Evolutionary conservation across 2,797 vertebrate species (phyloP), one percentile per base, ranked within the genome.

Genomic region (Vespertilio murinus): DNA sequence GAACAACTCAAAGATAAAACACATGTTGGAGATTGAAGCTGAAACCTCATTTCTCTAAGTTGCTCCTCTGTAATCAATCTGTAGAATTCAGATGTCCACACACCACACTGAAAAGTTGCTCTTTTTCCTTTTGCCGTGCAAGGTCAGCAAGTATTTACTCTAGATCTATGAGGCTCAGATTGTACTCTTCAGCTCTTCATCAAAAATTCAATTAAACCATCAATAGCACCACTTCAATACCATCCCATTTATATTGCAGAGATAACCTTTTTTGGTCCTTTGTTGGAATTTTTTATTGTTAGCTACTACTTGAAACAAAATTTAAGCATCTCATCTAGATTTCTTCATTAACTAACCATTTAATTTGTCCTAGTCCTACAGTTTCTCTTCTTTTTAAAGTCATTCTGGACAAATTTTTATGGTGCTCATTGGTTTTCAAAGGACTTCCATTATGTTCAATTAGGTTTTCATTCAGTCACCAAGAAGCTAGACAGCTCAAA

Each of bases 1-100:
- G 70, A 93, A 81, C 42, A 78, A 95, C 82, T 77, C 90, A 90
- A 93, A 89, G 75, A 87, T 69, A 93, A 96, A 91, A 92, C 49
- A 81, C 77, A 35, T 42, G 40, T 75, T 59, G 87, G 56, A 93
- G 81, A 95, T 92, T 93, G 52, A 95, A 95, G 23, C 85, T 94
- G 96, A 96, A 95, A 93, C 38, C 42, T 93, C 87, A 94, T 97
- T 95, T 93, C 93, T 93, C 84, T 75, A 61, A 77, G 28, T 74
- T 67, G 49, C 35, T 90, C 33, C 54, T 67, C 10, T 81, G 49
- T 33, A 77, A 95, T 93, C 89, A 84, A 45, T 92, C 77, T 95
- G 91, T 88, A 94, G 81, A 81, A 95, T 94, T 90, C 87, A 80
- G 73, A 84, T 17, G 23, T 33, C n/a, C 65, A 91, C 35, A 64